phyloP scores from a whole-genome alignment of 2,797 vertebrate genomes.

The Smutsia temminckii region DNA sequence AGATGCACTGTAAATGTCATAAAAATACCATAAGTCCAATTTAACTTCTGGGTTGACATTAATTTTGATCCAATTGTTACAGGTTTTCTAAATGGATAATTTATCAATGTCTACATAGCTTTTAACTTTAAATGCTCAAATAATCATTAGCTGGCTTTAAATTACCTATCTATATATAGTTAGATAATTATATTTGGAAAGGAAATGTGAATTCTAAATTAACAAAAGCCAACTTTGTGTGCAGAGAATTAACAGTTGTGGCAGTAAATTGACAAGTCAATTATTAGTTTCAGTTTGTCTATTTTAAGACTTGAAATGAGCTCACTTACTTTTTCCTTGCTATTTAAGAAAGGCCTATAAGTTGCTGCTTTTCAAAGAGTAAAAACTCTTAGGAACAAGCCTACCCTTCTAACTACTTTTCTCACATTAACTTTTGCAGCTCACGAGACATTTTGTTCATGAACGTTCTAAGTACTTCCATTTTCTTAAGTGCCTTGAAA shows the following conservation, averaged over 20 bases:
- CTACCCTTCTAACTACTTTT: constrained; percentile 51
- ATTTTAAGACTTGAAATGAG: constrained; percentile 70
- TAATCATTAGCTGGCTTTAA: constrained; percentile 63
- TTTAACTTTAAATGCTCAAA: constrained; percentile 67
- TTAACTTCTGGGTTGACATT: constrained; percentile 50
- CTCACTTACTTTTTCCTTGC: constrained; percentile 61
- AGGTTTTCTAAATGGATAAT: constrained; percentile 59
- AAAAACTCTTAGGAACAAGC: constrained; percentile 57
- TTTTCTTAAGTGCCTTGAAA: constrained; percentile 62
- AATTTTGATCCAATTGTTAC: constrained; percentile 53
- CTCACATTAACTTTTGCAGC: constrained; percentile 62
- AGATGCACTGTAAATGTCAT: constrained; percentile 41
- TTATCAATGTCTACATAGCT: constrained; percentile 56
- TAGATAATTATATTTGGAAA: constrained; percentile 68
- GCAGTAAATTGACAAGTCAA: constrained; percentile 70
- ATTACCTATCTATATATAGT: constrained; percentile 62
- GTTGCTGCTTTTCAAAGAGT: constrained; percentile 60
- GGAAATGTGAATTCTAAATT: constrained; percentile 69
- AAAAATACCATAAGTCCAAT: constrained; percentile 48
- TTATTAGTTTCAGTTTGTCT: constrained; percentile 69
- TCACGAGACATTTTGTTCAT: constrained; percentile 30
- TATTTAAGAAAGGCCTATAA: constrained; percentile 65
- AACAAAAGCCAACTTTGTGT: constrained; percentile 57
- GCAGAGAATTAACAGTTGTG: constrained; percentile 60
- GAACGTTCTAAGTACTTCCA: constrained; percentile 63